phyloP scores from a whole-genome alignment of 1,140 invertebrate species.

The Streblospio benedicti region DNA sequence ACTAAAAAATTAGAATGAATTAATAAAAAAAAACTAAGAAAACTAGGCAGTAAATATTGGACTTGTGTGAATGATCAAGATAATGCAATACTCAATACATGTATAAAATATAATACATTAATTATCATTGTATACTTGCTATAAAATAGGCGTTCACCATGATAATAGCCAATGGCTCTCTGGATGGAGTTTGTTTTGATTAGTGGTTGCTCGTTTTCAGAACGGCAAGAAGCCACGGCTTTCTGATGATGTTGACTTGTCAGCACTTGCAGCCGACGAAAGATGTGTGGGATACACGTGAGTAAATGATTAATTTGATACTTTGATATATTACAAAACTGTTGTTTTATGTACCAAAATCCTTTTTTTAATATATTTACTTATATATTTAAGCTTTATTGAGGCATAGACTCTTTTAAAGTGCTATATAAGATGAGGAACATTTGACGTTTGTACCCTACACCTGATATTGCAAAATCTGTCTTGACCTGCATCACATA shows the following conservation, averaged over 20 bases:
- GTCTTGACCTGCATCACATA: background rate
- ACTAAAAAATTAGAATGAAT: background rate
- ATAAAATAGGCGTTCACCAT: background rate
- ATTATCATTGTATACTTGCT: background rate
- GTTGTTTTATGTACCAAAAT: background rate
- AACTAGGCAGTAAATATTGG: background rate
- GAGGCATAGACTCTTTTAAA: background rate
- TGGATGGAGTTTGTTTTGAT: background rate
- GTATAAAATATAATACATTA: background rate
- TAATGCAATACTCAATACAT: background rate
- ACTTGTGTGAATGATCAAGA: background rate
- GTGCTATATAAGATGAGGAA: background rate
- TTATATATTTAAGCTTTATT: background rate
- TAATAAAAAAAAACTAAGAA: background rate
- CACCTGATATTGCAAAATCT: background rate
- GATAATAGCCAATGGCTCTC: background rate
- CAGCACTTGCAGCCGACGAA: constrained; percentile 56
- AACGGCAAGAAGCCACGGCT: constrained; percentile 71
- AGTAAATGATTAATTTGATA: constrained; percentile 10
- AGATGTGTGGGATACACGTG: constrained; percentile 68
- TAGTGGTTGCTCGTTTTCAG: constrained; percentile 40
- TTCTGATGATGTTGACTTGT: constrained; percentile 66
- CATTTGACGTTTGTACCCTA: background rate
- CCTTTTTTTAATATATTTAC: background rate
- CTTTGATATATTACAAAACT: background rate